phyloP scores from a whole-genome alignment of 30 jellyfish, hydroid and myxozoan genomes.

The Turritopsis rubra region DNA sequence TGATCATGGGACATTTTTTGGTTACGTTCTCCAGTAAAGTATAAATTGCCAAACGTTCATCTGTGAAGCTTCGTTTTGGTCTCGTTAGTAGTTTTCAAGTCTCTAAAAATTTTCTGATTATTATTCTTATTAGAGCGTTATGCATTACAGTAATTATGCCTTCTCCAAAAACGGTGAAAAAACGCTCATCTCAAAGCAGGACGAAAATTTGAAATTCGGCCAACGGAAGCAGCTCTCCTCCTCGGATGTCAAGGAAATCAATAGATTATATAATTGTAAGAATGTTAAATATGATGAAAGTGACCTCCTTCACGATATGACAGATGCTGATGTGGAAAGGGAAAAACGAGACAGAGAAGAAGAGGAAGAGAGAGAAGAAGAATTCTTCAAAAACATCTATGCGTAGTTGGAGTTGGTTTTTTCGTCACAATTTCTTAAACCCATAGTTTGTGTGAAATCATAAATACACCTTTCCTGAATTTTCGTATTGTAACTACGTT shows the following conservation, averaged over 20 bases:
- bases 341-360: constrained; percentile 15
- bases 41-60: too few species aligned
- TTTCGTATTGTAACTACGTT: too few species aligned
- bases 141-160: constrained; percentile 93
- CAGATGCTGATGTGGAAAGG: constrained; percentile 17
- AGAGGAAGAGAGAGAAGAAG: not conserved
- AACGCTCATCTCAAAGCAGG: constrained; percentile 46
- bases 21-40: too few species aligned
- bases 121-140: constrained; percentile 56
- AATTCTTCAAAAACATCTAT: not conserved
- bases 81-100: too few species aligned
- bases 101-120: not conserved
- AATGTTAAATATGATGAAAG: constrained; percentile 21
- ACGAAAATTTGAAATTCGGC: constrained; percentile 64
- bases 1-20: too few species aligned
- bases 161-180: constrained; percentile 72
- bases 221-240: constrained; percentile 73
- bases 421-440: not conserved
- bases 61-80: too few species aligned
- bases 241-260: constrained; percentile 70
- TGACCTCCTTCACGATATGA: constrained; percentile 23
- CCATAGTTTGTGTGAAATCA: not conserved
- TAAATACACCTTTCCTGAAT: too few species aligned
- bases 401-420: not conserved
- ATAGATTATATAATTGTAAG: constrained; percentile 54